phyloP scores from a whole-genome alignment of 1,140 invertebrate species.

The Achroia grisella region DNA sequence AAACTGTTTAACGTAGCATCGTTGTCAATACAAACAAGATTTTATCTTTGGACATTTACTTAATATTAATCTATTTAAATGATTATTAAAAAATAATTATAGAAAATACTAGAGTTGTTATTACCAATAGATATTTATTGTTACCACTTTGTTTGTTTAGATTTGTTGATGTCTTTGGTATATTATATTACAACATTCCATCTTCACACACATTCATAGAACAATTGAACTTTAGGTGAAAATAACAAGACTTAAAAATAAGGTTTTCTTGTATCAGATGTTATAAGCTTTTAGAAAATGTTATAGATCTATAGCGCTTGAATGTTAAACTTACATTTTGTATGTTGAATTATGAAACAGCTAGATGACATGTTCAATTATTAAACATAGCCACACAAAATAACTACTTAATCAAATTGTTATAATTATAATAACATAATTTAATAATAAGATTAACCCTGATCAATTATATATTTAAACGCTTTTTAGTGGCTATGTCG shows the following conservation, averaged over 20 bases:
- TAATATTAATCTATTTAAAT: no score
- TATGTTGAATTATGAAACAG: neutral
- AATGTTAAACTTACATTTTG: constrained; percentile 14
- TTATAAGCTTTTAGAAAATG: constrained; percentile 4
- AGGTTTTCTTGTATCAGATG: neutral
- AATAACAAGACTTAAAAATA: neutral
- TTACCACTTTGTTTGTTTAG: neutral
- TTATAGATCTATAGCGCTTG: constrained; percentile 18
- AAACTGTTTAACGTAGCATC: no score
- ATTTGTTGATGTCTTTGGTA: neutral
- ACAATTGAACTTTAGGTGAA: neutral
- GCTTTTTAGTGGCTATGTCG: no score
- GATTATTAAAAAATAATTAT: no score
- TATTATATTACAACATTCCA: constrained; percentile 4
- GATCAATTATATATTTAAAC: no score
- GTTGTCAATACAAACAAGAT: no score
- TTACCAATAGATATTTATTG: neutral
- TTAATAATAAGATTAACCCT: no score
- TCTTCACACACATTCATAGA: constrained; percentile 2
- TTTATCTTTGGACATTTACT: no score
- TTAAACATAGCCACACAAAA: constrained; percentile 3
- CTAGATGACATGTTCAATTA: no score
- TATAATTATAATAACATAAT: no score
- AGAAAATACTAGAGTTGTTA: neutral
- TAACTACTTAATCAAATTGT: no score